phyloP scores from a whole-genome alignment of 2,888 invertebrate genomes.

The Sinotaia quadrata region DNA sequence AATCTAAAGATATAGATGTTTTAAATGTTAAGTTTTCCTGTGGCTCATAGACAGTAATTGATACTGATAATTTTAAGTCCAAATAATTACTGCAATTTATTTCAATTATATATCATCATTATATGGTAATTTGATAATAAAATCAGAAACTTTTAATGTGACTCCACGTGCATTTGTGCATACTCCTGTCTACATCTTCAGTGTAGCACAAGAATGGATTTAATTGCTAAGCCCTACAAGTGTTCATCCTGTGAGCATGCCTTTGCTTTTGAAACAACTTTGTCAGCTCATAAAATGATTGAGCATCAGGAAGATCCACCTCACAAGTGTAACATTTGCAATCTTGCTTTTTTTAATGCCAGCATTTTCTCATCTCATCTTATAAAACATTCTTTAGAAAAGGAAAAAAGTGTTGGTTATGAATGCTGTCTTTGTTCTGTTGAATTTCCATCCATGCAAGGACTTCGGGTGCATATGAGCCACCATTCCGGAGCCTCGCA shows the following conservation, averaged over 20 bases:
- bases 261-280: conserved; percentile 15
- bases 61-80: too few relatives aligned
- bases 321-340: conserved; percentile 16
- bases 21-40: too few relatives aligned
- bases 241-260: conserved; percentile 7
- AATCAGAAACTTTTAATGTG: too few relatives aligned
- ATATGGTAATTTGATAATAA: too few relatives aligned
- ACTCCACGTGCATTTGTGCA: too few relatives aligned
- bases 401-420: background rate
- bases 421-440: conserved; percentile 9
- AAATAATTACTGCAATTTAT: too few relatives aligned
- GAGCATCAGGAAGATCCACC: conserved; percentile 21
- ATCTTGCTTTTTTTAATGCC: conserved; percentile 7
- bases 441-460: conserved; percentile 15
- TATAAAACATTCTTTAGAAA: background rate
- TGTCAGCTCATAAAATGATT: conserved; percentile 18
- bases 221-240: conserved; percentile 10
- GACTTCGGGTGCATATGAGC: conserved; percentile 16
- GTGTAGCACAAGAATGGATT: background rate
- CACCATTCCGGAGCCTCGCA: conserved; percentile 9
- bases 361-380: background rate
- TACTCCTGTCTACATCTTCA: too few relatives aligned
- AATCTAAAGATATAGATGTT: too few relatives aligned
- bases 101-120: too few relatives aligned
- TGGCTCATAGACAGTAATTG: too few relatives aligned